Evolutionary conservation across 2,888 invertebrate genomes (phyloP).

Genomic region (Drosophila atroscutellata): DNA sequence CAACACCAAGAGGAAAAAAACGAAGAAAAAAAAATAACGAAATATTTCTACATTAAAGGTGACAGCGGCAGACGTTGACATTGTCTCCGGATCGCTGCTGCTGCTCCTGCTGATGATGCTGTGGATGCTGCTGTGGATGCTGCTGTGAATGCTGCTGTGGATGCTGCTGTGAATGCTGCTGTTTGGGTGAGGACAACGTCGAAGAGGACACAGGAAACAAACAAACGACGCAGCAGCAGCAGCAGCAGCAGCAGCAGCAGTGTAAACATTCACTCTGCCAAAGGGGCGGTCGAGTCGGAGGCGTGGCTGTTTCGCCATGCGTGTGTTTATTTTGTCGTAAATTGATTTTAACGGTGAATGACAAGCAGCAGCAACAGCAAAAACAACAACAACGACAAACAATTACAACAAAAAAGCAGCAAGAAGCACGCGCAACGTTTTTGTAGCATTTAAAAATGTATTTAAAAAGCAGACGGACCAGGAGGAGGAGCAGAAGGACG

Average conservation of each 20-base stretch:
- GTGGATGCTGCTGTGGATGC: neutral
- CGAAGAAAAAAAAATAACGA: constrained; percentile 11
- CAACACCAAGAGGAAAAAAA: constrained; percentile 7
- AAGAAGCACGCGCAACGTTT: constrained; percentile 54
- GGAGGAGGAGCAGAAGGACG: neutral
- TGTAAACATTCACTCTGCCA: constrained; percentile 58
- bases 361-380: constrained; percentile 63
- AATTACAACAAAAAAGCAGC: constrained; percentile 22
- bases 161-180: constrained; percentile 3
- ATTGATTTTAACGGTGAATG: constrained; percentile 79
- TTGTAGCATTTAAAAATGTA: constrained; percentile 71
- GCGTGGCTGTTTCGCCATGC: constrained; percentile 48
- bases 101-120: neutral
- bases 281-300: neutral
- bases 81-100: constrained; percentile 20
- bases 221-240: constrained; percentile 56
- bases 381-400: constrained; percentile 25
- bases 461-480: constrained; percentile 58
- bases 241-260: constrained; percentile 36
- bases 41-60: constrained; percentile 78
- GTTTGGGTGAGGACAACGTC: constrained; percentile 12
- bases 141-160: neutral
- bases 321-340: constrained; percentile 79
- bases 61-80: constrained; percentile 71
- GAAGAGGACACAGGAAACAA: constrained; percentile 63